Evolutionary conservation across 1,140 invertebrate species (phyloP).

Genomic region (Trypoxylus dichotomus): DNA sequence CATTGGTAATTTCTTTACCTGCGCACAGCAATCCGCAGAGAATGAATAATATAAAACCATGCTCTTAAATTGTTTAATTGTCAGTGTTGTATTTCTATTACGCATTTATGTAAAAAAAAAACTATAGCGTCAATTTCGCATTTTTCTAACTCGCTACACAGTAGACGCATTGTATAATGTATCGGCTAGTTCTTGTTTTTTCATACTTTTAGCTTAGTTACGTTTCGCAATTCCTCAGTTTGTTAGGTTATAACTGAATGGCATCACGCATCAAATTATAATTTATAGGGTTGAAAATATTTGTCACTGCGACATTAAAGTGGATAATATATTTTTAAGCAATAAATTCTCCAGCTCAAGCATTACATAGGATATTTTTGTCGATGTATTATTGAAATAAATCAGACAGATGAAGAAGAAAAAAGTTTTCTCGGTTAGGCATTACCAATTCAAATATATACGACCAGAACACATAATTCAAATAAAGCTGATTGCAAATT

Average conservation of each 20-base stretch:
- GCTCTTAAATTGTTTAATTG: too few species aligned
- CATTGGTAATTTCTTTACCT: too few species aligned
- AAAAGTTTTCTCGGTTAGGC: not conserved
- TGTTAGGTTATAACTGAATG: not conserved
- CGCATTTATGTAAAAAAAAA: too few species aligned
- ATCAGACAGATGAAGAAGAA: not conserved
- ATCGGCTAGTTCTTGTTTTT: too few species aligned
- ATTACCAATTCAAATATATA: conserved; percentile 20
- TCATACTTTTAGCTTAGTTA: too few species aligned
- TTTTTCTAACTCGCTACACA: too few species aligned
- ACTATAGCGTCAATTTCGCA: too few species aligned
- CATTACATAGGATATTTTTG: conserved; percentile 1
- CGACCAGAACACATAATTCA: conserved; percentile 4
- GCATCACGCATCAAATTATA: not conserved
- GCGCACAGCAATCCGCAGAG: too few species aligned
- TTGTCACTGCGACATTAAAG: not conserved
- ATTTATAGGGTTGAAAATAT: not conserved
- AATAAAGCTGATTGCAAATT: conserved; percentile 11
- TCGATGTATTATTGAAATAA: conserved; percentile 17
- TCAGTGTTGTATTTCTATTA: too few species aligned
- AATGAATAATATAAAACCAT: too few species aligned
- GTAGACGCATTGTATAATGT: too few species aligned
- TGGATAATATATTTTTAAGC: conserved; percentile 10
- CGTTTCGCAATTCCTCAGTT: not conserved
- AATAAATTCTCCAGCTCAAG: not conserved